These are phyloP conservation scores for Melanargia galathea DNA, from an alignment of 2,888 invertebrate species.

Conservation along the genomic window DNA sequence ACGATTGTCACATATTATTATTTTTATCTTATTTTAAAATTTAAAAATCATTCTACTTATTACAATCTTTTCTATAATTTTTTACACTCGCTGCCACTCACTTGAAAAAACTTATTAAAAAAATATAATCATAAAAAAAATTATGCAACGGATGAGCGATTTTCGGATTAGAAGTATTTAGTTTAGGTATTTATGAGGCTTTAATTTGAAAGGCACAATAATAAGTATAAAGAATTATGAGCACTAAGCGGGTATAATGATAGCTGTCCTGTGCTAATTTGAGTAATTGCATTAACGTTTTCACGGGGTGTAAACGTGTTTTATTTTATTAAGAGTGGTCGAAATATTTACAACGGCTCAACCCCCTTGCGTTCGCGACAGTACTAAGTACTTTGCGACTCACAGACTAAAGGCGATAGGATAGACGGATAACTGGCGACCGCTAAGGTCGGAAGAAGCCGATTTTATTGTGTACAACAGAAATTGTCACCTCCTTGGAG, in stretches of 20 bases:
- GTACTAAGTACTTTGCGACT: constrained; percentile 39
- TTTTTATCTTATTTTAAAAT: too few relatives aligned
- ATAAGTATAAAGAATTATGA: constrained; percentile 6
- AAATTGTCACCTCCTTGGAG: too few relatives aligned
- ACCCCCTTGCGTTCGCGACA: constrained; percentile 49
- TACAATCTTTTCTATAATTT: too few relatives aligned
- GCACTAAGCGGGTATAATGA: not conserved
- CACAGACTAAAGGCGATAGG: not conserved
- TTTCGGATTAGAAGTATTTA: not conserved
- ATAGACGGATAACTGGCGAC: not conserved
- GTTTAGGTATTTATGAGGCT: not conserved
- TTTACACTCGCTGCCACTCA: too few relatives aligned
- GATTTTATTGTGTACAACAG: too few relatives aligned
- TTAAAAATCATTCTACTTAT: too few relatives aligned
- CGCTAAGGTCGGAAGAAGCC: not conserved
- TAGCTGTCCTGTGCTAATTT: constrained; percentile 19
- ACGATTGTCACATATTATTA: too few relatives aligned
- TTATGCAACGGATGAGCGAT: not conserved
- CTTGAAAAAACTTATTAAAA: too few relatives aligned
- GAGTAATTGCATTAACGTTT: constrained; percentile 25
- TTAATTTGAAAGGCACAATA: not conserved
- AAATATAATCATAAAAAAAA: too few relatives aligned
- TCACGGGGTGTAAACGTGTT: constrained; percentile 26
- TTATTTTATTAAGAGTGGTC: constrained; percentile 23
- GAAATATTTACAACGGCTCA: constrained; percentile 38